A percentile compares a stretch with the other conserved stretches of the same genome.
These are phyloP conservation scores for Sylvilagus floridanus DNA, from an alignment of 2,797 vertebrate genomes.

Conservation along the genomic window DNA sequence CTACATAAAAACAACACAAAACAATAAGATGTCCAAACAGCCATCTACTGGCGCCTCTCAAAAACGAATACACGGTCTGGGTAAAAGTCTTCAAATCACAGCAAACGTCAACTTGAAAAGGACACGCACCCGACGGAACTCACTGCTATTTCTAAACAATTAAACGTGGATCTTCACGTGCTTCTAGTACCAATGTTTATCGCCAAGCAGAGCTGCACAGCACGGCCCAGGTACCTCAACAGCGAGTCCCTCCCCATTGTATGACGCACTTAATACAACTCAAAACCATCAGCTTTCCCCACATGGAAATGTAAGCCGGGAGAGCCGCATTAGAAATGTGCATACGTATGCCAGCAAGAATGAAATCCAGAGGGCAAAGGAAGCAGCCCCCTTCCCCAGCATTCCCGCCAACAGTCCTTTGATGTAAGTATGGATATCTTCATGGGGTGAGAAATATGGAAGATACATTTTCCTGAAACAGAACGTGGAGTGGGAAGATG, in stretches of 20 bases:
- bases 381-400: too few species aligned
- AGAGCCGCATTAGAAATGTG: slow-evolving; percentile 45
- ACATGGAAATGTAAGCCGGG: slow-evolving; percentile 67
- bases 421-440: slow-evolving; percentile 71
- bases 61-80: slow-evolving; percentile 69
- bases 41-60: slow-evolving; percentile 10
- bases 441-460: slow-evolving; percentile 58
- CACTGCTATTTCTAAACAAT: slow-evolving; percentile 54
- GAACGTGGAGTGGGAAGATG: slow-evolving; percentile 55
- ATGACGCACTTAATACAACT: slow-evolving; percentile 35
- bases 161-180: slow-evolving; percentile 62
- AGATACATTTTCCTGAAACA: slow-evolving; percentile 61
- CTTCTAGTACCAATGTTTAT: slow-evolving; percentile 51
- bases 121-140: neutral
- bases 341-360: neutral
- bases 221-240: slow-evolving; percentile 47
- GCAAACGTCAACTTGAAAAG: slow-evolving; percentile 9
- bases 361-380: slow-evolving; percentile 27
- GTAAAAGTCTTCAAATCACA: slow-evolving; percentile 57
- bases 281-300: slow-evolving; percentile 61
- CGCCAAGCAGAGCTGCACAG: slow-evolving; percentile 23
- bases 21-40: slow-evolving; percentile 57
- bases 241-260: slow-evolving; percentile 14
- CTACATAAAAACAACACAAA: slow-evolving; percentile 15
- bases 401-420: slow-evolving; percentile 66